Percentiles rank a stretch among this genome's conserved stretches.
phyloP scores from a whole-genome alignment of 2,888 invertebrate species.

The Agrochola litura region DNA sequence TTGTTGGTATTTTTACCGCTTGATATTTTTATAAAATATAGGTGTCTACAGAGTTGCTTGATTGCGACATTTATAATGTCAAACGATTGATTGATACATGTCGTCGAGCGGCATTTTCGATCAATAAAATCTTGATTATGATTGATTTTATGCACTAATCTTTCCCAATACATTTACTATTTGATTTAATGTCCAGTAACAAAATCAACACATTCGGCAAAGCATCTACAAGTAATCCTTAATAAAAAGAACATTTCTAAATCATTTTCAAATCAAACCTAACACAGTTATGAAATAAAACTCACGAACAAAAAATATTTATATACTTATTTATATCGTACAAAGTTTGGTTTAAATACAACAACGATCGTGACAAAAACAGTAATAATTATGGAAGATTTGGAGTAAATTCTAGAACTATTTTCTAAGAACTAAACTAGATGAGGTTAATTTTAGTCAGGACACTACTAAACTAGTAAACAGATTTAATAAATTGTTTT shows the following conservation, averaged over 20 bases:
- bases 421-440: conserved; percentile 14
- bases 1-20: conserved; percentile 11
- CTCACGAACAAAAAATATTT: conserved; percentile 24
- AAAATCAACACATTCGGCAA: background rate
- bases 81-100: conserved; percentile 25
- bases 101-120: background rate
- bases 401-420: conserved; percentile 37
- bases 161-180: background rate
- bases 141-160: conserved; percentile 8
- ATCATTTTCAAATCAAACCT: background rate
- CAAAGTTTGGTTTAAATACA: conserved; percentile 47
- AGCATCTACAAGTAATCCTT: background rate
- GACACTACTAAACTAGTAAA: background rate
- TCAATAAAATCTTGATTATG: conserved; percentile 29
- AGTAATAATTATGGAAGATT: conserved; percentile 34
- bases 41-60: conserved; percentile 12
- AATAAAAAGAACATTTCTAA: background rate
- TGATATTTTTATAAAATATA: conserved; percentile 25
- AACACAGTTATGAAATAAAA: conserved; percentile 24
- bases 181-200: background rate
- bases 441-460: background rate
- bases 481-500: conserved; percentile 9
- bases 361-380: conserved; percentile 21
- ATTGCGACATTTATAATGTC: conserved; percentile 32
- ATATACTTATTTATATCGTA: conserved; percentile 42